Conservation (phyloP, 2,888 invertebrate genomes). For the Tortrix viridana region DNA sequence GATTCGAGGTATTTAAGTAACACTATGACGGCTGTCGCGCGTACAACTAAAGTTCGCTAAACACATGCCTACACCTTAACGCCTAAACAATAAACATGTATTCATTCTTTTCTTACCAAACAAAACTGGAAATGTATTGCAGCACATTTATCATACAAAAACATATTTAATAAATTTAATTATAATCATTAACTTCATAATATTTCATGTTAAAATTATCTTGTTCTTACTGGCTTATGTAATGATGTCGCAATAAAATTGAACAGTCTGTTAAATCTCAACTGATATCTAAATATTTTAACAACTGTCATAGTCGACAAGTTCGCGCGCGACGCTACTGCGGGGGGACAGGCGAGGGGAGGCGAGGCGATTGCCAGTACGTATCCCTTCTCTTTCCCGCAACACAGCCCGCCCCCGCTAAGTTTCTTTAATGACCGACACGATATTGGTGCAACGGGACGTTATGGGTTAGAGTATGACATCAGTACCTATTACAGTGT, state of each 20-base stretch:
- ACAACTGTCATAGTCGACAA: too few relatives aligned
- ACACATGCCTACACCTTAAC: constrained; percentile 6
- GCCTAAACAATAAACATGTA: constrained; percentile 15
- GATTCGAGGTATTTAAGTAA: constrained; percentile 24
- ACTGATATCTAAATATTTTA: too few relatives aligned
- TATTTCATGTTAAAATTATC: constrained; percentile 14
- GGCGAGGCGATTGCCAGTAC: too few relatives aligned
- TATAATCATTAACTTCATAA: constrained; percentile 1
- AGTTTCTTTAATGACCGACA: too few relatives aligned
- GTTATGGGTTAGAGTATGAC: too few relatives aligned
- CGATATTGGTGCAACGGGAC: too few relatives aligned
- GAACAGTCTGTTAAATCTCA: too few relatives aligned
- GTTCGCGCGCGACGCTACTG: too few relatives aligned
- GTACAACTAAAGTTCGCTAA: constrained; percentile 19
- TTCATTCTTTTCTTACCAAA: constrained; percentile 12
- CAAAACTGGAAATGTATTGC: constrained; percentile 27
- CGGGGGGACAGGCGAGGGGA: too few relatives aligned
- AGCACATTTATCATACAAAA: constrained; percentile 11
- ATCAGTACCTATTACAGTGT: too few relatives aligned
- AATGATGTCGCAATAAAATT: background rate
- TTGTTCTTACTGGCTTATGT: constrained; percentile 18
- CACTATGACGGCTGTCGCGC: constrained; percentile 12
- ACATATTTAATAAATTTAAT: background rate
- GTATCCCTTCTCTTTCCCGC: too few relatives aligned
- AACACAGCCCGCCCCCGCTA: too few relatives aligned